Conservation (phyloP, 2,888 invertebrate genomes). For the Cheilosia vernalis region DNA sequence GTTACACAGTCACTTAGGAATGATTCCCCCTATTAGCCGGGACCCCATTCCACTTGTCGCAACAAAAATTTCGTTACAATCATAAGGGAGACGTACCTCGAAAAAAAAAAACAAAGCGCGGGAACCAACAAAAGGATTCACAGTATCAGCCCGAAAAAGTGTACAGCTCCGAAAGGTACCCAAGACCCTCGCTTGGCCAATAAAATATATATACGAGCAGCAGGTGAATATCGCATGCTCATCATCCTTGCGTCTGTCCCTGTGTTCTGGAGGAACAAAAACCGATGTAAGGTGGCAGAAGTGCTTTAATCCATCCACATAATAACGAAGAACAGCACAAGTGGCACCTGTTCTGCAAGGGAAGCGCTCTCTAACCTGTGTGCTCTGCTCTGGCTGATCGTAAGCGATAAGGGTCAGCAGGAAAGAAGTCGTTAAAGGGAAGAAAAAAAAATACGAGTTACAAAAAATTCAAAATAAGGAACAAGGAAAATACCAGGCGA, state of each 20-base stretch:
- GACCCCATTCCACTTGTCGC: conserved; percentile 68
- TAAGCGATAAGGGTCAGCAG: conserved; percentile 72
- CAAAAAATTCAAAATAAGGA: conserved; percentile 17
- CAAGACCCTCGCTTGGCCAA: conserved; percentile 15
- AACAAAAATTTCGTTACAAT: conserved; percentile 47
- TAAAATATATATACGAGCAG: conserved; percentile 45
- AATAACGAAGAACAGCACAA: conserved; percentile 44
- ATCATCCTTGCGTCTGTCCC: conserved; percentile 37
- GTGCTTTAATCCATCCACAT: conserved; percentile 62
- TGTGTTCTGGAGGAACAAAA: conserved; percentile 9
- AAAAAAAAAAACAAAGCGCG: conserved; percentile 64
- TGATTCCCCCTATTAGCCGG: conserved; percentile 39
- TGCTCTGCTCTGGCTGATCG: conserved; percentile 52
- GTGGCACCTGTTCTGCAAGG: conserved; percentile 70
- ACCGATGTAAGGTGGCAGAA: conserved; percentile 61
- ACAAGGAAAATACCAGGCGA: conserved; percentile 41
- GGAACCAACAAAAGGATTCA: conserved; percentile 61
- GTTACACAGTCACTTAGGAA: conserved; percentile 51
- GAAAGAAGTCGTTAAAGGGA: conserved; percentile 72
- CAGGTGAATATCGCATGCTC: conserved; percentile 72
- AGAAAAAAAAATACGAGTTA: neutral
- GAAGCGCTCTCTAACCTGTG: conserved; percentile 57
- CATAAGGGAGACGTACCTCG: neutral
- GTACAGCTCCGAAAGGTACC: conserved; percentile 6
- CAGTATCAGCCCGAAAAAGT: conserved; percentile 55